Evolutionary conservation across 2,113 vertebrate genomes (phyloP).

Genomic region (Megatriorchis doriae): DNA sequence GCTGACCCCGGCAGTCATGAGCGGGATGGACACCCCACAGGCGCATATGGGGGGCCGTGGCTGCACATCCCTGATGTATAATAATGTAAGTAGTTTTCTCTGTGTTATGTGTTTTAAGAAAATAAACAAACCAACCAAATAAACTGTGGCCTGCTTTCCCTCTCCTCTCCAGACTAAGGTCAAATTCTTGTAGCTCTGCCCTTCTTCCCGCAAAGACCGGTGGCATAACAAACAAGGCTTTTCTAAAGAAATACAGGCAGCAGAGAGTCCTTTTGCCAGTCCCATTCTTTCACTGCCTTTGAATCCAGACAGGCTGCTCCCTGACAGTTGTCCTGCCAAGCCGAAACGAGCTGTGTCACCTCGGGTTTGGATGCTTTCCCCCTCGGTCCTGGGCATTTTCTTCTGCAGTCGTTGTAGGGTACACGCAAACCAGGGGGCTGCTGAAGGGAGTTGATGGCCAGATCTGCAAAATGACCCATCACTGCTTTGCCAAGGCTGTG

Average conservation of each 20-base stretch:
- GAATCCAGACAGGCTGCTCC: not conserved
- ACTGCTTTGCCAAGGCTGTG: not conserved
- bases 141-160: not conserved
- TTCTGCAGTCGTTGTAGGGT: not conserved
- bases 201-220: not conserved
- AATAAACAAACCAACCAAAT: not conserved
- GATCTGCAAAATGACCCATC: not conserved
- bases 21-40: not conserved
- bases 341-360: constrained; percentile 23
- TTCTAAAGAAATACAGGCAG: not conserved
- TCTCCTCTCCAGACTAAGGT: not conserved
- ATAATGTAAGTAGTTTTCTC: not conserved
- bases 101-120: not conserved
- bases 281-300: not conserved
- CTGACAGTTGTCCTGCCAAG: not conserved
- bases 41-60: accelerated
- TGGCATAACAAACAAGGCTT: not conserved
- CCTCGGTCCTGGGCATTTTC: not conserved
- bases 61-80: not conserved
- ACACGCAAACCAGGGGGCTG: not conserved
- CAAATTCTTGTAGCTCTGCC: not conserved
- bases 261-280: not conserved
- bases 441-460: not conserved
- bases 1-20: not conserved
- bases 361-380: not conserved